Evolutionary conservation across 2,113 vertebrate genomes (phyloP).

Genomic region (Panthera leo): DNA sequence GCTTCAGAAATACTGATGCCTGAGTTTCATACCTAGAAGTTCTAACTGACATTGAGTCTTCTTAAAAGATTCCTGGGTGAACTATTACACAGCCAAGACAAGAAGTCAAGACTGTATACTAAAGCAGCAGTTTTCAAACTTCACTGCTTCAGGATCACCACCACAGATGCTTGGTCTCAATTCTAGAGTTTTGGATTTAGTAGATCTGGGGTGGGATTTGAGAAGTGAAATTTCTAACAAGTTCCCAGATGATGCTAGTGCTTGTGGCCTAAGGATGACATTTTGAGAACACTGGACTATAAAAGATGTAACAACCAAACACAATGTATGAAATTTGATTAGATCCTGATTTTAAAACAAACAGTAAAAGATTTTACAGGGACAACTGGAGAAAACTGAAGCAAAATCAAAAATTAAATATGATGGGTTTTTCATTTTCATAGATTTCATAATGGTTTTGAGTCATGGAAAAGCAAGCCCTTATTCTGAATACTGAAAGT

Average conservation of each 20-base stretch:
- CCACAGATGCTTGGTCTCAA: accelerated
- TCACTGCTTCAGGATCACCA: background rate
- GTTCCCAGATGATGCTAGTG: background rate
- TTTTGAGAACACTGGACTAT: background rate
- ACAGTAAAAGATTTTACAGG: background rate
- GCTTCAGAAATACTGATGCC: background rate
- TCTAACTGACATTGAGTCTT: background rate
- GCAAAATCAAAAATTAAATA: background rate
- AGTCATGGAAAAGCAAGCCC: background rate
- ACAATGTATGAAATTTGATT: background rate
- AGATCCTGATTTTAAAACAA: background rate
- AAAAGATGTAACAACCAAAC: background rate
- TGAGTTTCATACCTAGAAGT: background rate
- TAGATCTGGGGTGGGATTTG: background rate
- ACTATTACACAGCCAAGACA: background rate
- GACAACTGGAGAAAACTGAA: background rate
- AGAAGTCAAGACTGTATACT: background rate
- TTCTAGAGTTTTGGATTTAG: background rate
- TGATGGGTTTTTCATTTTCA: background rate
- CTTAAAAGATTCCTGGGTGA: background rate
- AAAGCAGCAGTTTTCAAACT: background rate
- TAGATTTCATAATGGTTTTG: background rate
- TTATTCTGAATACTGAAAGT: background rate
- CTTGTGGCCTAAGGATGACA: background rate
- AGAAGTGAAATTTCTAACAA: background rate